Evolutionary conservation across 37 sponge, comb jelly and placozoan genomes (phyloP), one percentile per base, ranked within the genome.

Genomic region (Amphimedon queenslandica): DNA sequence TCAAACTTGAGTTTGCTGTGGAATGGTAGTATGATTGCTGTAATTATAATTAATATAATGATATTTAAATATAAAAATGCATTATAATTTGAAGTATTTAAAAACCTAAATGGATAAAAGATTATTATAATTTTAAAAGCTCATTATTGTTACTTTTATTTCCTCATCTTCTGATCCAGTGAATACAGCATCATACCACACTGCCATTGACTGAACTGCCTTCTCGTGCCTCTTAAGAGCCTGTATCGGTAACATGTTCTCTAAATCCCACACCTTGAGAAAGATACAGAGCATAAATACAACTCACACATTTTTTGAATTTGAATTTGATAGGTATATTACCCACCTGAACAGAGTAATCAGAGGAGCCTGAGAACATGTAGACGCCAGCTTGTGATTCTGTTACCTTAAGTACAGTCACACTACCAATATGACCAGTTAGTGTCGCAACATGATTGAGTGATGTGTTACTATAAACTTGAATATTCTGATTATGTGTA

Each of bases 401-500:
- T 0, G 86, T 70, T 13, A 85, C 64, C 18, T 65, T 77, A 21
- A 94, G 82, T n/a, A 80, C 87, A 1, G 95, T 94, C 31, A 94
- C 92, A 20, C 79, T 90, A 67, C 88, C 83, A 36, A 94, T 94
- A 70, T 94, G 95, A 2, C 95, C 95, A 63, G 41, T 90, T 61
- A 94, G 86, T 11, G 92, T 79, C 11, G 73, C 63, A 58, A 80
- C 21, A 72, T 94, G 88, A 29, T 87, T 75, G 10, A 90, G 85
- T 27, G 82, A 84, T 43, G 58, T 55, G 32, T 80, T 67, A 61
- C 90, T 89, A 67, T 87, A 84, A 20, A 94, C 81, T 42, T 94
- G 95, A 36, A 94, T 87, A 69, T 94, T 94, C 80, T 90, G 95
- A 70, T 87, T 94, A 61, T 90, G 86, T 27, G 95, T 94, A 24